Conservation (phyloP, 2,888 invertebrate species). For the Ligdia adustata region DNA sequence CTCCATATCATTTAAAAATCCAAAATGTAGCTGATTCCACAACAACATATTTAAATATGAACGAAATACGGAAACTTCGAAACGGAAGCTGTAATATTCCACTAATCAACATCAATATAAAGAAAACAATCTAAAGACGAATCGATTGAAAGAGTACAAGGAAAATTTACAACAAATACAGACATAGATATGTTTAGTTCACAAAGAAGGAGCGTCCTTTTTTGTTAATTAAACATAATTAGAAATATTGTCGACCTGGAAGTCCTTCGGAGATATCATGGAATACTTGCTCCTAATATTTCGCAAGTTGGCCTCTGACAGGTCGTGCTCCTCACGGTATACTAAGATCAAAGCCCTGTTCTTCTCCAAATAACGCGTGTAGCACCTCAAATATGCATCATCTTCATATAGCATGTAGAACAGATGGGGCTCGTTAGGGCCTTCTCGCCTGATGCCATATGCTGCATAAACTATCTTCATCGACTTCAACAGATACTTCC, state of each 20-base stretch:
- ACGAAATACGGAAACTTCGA: too few relatives aligned
- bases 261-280: not conserved
- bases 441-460: not conserved
- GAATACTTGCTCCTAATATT: not conserved
- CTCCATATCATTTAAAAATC: too few relatives aligned
- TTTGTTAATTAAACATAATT: too few relatives aligned
- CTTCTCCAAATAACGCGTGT: not conserved
- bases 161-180: too few relatives aligned
- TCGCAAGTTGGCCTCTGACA: not conserved
- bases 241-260: conserved; percentile 1
- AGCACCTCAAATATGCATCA: not conserved
- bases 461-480: conserved; percentile 3
- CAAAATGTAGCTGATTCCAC: too few relatives aligned
- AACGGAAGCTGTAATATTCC: too few relatives aligned
- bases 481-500: not conserved
- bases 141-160: too few relatives aligned
- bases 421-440: not conserved
- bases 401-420: conserved; percentile 11
- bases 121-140: too few relatives aligned
- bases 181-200: too few relatives aligned
- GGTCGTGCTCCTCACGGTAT: conserved; percentile 6
- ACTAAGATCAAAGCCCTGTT: not conserved
- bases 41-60: too few relatives aligned
- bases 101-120: too few relatives aligned
- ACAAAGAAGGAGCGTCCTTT: too few relatives aligned